Conservation (phyloP, 2,797 vertebrate species). For the Cirrhinus molitorella region DNA sequence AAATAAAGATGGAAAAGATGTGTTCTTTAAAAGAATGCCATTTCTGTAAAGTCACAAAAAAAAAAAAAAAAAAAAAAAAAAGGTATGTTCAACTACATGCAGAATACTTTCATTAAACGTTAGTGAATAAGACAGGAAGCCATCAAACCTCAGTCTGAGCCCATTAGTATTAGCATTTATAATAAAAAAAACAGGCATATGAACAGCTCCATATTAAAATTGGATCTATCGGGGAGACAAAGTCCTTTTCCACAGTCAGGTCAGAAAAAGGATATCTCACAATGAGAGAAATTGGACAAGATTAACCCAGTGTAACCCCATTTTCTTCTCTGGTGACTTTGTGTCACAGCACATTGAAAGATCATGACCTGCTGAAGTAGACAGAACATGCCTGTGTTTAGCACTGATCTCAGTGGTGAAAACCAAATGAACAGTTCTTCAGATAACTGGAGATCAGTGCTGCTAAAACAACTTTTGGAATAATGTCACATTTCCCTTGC, state of each 20-base stretch:
- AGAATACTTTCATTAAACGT: conserved; percentile 1
- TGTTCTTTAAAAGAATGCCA: background rate
- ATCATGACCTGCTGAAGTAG: conserved; percentile 64
- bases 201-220: conserved; percentile 7
- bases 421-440: conserved; percentile 43
- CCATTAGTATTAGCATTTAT: background rate
- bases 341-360: conserved; percentile 64
- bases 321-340: conserved; percentile 69
- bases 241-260: conserved; percentile 49
- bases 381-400: conserved; percentile 72
- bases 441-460: conserved; percentile 55
- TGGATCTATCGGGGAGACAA: conserved; percentile 14
- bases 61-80: no score
- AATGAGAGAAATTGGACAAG: conserved; percentile 73
- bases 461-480: background rate
- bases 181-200: conserved; percentile 27
- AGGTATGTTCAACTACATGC: background rate
- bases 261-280: conserved; percentile 60
- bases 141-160: background rate
- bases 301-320: conserved; percentile 77
- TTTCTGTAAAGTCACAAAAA: background rate
- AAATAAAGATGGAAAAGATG: no score
- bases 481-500: background rate
- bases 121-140: background rate
- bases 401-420: conserved; percentile 64